These are phyloP conservation scores for Heliocidaris tuberculata DNA, from an alignment of 35 echinoderm and acorn worm genomes.

Conservation along the genomic window DNA sequence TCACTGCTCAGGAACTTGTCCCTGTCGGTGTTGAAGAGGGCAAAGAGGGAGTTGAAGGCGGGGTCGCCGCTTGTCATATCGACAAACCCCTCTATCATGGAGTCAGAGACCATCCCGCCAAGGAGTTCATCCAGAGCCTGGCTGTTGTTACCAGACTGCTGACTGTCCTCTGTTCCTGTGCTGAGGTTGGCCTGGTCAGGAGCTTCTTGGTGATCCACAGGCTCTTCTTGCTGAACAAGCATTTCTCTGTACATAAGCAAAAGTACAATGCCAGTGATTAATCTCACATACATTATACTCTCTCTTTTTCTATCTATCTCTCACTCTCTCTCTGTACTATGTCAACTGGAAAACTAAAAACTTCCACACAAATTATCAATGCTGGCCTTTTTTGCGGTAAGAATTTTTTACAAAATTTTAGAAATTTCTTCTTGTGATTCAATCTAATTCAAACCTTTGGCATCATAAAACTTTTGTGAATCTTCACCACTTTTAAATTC, in stretches of 20 bases:
- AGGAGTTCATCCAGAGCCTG: constrained; percentile 55
- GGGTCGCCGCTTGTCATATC: constrained; percentile 73
- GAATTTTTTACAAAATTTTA: too few relatives aligned
- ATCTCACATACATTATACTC: neutral
- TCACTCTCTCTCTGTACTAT: neutral
- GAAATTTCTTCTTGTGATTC: too few relatives aligned
- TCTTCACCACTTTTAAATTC: too few relatives aligned
- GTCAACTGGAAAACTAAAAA: neutral
- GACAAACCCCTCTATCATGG: constrained; percentile 59
- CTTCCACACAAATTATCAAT: too few relatives aligned
- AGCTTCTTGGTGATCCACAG: neutral
- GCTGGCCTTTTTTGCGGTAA: too few relatives aligned
- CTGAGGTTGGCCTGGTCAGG: neutral
- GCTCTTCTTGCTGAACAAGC: neutral
- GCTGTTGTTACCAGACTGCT: neutral
- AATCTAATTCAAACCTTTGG: too few relatives aligned
- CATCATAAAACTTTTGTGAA: too few relatives aligned
- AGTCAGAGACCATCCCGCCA: constrained; percentile 22
- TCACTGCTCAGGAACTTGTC: constrained; percentile 58
- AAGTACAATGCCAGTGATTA: neutral
- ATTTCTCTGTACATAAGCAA: neutral
- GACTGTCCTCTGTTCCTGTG: neutral
- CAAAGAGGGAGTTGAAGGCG: constrained; percentile 81
- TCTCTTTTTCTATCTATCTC: too few relatives aligned
- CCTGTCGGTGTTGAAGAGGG: constrained; percentile 79